A percentile compares a stretch with the other conserved stretches of the same genome.
These are phyloP conservation scores for Nomada lathburiana DNA, from an alignment of 2,888 invertebrate genomes.

Conservation along the genomic window DNA sequence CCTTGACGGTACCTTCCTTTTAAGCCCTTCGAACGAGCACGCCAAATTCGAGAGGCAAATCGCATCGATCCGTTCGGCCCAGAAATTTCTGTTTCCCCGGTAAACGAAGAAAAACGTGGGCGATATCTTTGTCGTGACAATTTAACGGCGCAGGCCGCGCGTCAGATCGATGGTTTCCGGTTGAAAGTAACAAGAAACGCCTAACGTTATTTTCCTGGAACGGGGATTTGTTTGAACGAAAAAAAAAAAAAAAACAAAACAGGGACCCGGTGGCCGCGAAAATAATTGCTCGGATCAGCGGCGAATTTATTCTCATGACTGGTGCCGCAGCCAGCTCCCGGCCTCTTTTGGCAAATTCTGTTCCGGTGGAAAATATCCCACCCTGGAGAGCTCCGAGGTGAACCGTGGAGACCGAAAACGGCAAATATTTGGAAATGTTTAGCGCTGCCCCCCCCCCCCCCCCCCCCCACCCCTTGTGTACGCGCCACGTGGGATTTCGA, in stretches of 20 bases:
- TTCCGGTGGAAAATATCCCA: slow-evolving; percentile 1
- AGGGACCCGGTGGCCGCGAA: neutral
- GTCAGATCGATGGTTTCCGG: slow-evolving; percentile 13
- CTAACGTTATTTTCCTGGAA: slow-evolving; percentile 28
- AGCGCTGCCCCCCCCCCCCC: neutral
- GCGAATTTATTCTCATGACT: slow-evolving; percentile 25
- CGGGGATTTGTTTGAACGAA: neutral
- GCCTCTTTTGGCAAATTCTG: slow-evolving; percentile 3
- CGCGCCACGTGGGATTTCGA: neutral
- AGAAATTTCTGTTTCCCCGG: slow-evolving; percentile 16
- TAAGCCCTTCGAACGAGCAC: neutral
- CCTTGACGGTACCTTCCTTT: neutral
- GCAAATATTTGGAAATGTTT: slow-evolving; percentile 42
- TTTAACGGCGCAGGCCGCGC: slow-evolving; percentile 9
- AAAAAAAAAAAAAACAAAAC: neutral
- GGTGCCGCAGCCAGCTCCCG: neutral
- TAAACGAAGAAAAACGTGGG: neutral
- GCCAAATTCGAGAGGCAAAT: neutral
- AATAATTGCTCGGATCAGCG: slow-evolving; percentile 39
- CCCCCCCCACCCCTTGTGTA: no score
- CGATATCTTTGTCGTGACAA: slow-evolving; percentile 8
- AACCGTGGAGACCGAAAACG: slow-evolving; percentile 8
- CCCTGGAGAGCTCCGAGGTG: neutral
- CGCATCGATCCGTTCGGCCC: neutral
- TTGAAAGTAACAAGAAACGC: slow-evolving; percentile 15